Evolutionary conservation across 2,113 vertebrate species (phyloP).

Genomic region (Sus scrofa): DNA sequence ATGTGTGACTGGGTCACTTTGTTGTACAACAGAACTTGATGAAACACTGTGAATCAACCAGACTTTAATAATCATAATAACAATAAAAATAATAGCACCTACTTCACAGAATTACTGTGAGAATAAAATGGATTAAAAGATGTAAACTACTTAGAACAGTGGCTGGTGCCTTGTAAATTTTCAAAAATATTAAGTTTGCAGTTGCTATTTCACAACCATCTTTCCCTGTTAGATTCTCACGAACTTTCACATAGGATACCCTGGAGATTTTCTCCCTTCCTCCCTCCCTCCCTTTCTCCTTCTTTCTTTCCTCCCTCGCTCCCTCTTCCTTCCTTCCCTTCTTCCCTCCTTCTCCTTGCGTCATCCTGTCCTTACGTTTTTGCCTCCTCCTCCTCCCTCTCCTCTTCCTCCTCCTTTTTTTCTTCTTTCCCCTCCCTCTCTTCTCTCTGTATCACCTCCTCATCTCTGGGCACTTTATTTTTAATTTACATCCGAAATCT

Average conservation of each 20-base stretch:
- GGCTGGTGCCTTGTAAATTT: background rate
- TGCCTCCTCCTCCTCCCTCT: background rate
- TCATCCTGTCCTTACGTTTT: background rate
- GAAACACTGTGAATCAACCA: no score
- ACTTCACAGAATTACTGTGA: background rate
- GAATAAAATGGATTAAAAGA: background rate
- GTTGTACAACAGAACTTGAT: no score
- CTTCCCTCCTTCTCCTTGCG: background rate
- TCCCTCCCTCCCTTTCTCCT: background rate
- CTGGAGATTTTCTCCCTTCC: background rate
- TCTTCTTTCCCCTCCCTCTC: no score
- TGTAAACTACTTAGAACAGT: conserved; percentile 1
- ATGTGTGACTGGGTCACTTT: no score
- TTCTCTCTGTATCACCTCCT: background rate
- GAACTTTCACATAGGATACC: background rate
- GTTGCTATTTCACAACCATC: background rate
- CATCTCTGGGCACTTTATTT: background rate
- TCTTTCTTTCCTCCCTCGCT: no score
- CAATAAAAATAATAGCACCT: background rate
- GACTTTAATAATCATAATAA: no score
- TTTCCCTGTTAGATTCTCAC: background rate
- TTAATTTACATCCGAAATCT: background rate
- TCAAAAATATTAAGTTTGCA: conserved; percentile 1
- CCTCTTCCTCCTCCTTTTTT: rapidly evolving
- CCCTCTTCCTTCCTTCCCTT: background rate